phyloP scores from a whole-genome alignment of 2,888 invertebrate species.

The Incurvaria masculella region DNA sequence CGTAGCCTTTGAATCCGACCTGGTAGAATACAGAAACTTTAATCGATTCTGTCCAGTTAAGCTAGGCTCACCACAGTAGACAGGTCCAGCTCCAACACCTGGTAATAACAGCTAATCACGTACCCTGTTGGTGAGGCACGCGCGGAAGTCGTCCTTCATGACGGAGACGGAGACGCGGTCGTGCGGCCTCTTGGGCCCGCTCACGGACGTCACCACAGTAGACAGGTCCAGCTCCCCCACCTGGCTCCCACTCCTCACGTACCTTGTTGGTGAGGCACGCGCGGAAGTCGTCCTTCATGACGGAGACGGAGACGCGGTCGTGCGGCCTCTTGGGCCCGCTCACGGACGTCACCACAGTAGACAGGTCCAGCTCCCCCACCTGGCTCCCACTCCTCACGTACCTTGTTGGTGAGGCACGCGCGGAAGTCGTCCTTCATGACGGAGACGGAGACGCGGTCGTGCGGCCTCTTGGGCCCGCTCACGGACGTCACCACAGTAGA shows the following conservation, averaged over 20 bases:
- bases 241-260: no score
- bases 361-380: conserved; percentile 81
- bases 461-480: conserved; percentile 96
- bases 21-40: conserved; percentile 32
- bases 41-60: no score
- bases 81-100: no score
- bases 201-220: conserved; percentile 90
- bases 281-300: conserved; percentile 88
- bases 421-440: conserved; percentile 90
- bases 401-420: conserved; percentile 82
- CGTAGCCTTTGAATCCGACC: conserved; percentile 93
- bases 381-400: no score
- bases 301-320: conserved; percentile 86
- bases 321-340: conserved; percentile 98
- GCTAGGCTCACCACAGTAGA: no score
- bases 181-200: conserved; percentile 96
- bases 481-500: conserved; percentile 89
- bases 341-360: conserved; percentile 88
- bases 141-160: conserved; percentile 86
- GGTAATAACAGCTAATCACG: no score
- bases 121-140: conserved; percentile 86
- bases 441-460: conserved; percentile 88
- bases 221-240: conserved; percentile 80
- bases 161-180: conserved; percentile 88
- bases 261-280: conserved; percentile 86